Percentiles rank a stretch among this genome's conserved stretches.
Conservation (phyloP, 2,113 vertebrate species). For the Ceratotherium simum region DNA sequence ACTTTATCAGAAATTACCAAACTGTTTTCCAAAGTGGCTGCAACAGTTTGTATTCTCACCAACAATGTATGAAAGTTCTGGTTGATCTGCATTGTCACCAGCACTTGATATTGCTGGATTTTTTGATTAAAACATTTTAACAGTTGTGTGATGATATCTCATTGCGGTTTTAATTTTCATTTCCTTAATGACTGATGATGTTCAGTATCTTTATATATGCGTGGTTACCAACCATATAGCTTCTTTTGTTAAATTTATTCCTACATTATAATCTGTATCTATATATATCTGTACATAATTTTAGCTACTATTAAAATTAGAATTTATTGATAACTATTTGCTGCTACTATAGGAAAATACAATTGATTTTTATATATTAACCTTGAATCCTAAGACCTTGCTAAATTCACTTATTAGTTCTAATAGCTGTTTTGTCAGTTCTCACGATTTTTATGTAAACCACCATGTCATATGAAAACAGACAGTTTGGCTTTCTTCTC, state of each 20-base stretch:
- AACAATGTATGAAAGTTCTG: neutral
- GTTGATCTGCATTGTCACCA: neutral
- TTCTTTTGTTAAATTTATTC: neutral
- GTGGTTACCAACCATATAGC: neutral
- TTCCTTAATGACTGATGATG: neutral
- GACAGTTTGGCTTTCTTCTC: neutral
- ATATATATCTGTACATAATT: neutral
- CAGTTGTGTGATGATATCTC: neutral
- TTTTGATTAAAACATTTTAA: neutral
- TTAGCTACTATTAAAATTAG: neutral
- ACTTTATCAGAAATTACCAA: neutral
- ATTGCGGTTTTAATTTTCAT: neutral
- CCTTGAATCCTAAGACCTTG: neutral
- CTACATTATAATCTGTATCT: neutral
- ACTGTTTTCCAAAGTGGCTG: neutral
- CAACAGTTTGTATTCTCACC: no score
- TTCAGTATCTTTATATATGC: neutral
- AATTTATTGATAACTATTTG: neutral
- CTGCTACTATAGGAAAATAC: neutral
- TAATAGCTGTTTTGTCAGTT: neutral
- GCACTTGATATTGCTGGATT: neutral
- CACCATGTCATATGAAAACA: neutral
- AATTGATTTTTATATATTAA: neutral
- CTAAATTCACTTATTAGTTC: neutral
- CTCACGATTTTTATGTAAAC: neutral